Evolutionary conservation across 2,113 vertebrate genomes (phyloP).

Genomic region (Vulpes vulpes): DNA sequence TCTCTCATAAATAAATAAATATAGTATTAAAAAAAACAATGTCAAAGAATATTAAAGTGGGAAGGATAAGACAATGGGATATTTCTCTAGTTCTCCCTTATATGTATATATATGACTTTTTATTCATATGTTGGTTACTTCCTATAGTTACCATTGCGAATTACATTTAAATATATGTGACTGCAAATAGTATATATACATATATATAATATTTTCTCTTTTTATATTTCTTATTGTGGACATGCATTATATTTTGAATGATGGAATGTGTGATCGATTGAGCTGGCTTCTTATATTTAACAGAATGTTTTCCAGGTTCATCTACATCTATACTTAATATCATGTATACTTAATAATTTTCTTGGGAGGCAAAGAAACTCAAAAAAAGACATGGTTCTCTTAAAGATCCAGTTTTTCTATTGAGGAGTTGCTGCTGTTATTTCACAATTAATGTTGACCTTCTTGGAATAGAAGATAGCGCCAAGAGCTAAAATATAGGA

Average conservation of each 20-base stretch:
- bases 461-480: not conserved
- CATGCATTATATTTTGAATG: not conserved
- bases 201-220: not conserved
- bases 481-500: not conserved
- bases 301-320: not conserved
- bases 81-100: not conserved
- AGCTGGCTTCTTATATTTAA: not conserved
- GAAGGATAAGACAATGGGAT: not conserved
- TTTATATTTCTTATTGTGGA: not conserved
- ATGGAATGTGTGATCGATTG: not conserved
- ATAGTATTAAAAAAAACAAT: too few relatives aligned
- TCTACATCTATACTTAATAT: not conserved
- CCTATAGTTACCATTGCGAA: not conserved
- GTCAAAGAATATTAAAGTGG: not conserved
- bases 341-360: not conserved
- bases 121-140: not conserved
- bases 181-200: not conserved
- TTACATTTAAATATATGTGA: not conserved
- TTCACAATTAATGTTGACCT: not conserved
- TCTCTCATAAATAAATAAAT: too few relatives aligned
- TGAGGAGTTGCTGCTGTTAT: not conserved
- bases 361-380: not conserved
- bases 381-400: not conserved
- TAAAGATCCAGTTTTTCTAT: not conserved
- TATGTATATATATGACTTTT: not conserved